A percentile compares a stretch with the other conserved stretches of the same genome.
Evolutionary conservation across 2,113 vertebrate genomes (phyloP).

Genomic region (Centropus unirufus): DNA sequence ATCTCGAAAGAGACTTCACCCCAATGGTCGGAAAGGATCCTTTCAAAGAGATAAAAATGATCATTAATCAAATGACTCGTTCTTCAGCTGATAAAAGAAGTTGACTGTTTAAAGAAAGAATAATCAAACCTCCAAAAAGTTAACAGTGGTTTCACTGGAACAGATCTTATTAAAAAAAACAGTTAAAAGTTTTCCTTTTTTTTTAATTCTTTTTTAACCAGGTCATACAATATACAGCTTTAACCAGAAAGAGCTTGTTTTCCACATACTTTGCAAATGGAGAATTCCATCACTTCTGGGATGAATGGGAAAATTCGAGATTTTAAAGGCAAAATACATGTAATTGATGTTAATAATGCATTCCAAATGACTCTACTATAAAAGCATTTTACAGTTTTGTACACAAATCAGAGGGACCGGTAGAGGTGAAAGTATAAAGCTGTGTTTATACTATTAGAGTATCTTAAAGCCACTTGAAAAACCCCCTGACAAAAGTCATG

Average conservation of each 20-base stretch:
- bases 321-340: neutral
- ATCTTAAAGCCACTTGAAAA: neutral
- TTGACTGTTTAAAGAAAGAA: constrained; percentile 47
- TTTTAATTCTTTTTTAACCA: constrained; percentile 40
- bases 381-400: neutral
- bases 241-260: neutral
- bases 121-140: neutral
- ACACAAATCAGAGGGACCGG: neutral
- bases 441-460: neutral
- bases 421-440: neutral
- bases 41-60: constrained; percentile 79
- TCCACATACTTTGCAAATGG: neutral
- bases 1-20: constrained; percentile 81
- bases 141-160: constrained; percentile 5
- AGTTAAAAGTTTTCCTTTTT: neutral
- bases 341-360: neutral
- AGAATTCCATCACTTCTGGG: neutral
- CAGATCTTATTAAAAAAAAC: neutral
- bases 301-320: neutral
- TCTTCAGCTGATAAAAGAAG: constrained; percentile 44
- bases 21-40: constrained; percentile 83
- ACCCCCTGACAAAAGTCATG: neutral
- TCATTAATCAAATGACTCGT: constrained; percentile 62
- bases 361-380: neutral
- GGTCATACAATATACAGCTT: neutral